These are phyloP conservation scores for Heteropelma amictum DNA, from an alignment of 2,888 invertebrate species.

Conservation along the genomic window DNA sequence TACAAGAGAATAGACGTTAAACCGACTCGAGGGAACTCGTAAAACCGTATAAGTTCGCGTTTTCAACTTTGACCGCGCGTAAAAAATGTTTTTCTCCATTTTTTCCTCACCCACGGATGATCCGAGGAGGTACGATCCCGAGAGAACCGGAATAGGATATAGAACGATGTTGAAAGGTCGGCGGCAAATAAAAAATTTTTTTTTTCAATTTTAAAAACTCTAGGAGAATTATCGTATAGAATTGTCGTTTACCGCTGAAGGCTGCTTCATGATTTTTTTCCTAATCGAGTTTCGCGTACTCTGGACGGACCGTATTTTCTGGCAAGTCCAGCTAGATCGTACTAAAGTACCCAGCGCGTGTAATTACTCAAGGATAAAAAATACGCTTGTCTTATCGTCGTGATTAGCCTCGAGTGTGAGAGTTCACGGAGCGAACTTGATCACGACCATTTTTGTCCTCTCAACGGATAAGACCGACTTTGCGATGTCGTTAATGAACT, in stretches of 20 bases:
- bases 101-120: neutral
- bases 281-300: too few relatives aligned
- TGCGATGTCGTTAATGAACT: neutral
- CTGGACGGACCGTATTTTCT: too few relatives aligned
- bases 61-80: constrained; percentile 27
- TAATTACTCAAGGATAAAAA: neutral
- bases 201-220: too few relatives aligned
- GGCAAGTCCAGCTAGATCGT: too few relatives aligned
- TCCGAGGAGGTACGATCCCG: neutral
- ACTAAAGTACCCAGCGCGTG: neutral
- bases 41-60: constrained; percentile 7
- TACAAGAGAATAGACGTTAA: neutral
- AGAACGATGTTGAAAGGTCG: too few relatives aligned
- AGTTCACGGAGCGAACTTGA: neutral
- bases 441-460: neutral
- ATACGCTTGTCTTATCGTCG: neutral
- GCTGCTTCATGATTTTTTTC: too few relatives aligned
- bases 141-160: too few relatives aligned
- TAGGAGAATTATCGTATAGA: too few relatives aligned
- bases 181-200: too few relatives aligned
- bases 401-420: neutral
- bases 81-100: neutral
- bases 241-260: too few relatives aligned
- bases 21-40: constrained; percentile 19
- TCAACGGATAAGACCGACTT: neutral